Percentiles rank a stretch among this genome's conserved stretches.
phyloP scores from a whole-genome alignment of 92 coral and sea anemone genomes.

The Anthopleura xanthogrammica region DNA sequence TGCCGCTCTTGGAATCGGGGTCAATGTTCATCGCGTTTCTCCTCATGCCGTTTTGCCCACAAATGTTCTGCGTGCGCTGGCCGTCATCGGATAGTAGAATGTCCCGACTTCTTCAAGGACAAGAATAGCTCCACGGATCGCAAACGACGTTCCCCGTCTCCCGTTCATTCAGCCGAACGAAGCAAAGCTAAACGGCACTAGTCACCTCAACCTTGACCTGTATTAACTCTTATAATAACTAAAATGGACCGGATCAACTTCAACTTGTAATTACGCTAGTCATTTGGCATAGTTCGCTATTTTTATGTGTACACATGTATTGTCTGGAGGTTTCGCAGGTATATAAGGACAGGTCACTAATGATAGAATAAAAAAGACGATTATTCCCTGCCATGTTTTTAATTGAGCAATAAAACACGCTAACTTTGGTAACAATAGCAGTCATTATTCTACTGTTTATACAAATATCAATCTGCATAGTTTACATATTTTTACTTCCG shows the following conservation, averaged over 20 bases:
- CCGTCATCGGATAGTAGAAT: slow-evolving; percentile 19
- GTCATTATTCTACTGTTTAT: no score
- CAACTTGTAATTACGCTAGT: background rate
- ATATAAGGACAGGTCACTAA: background rate
- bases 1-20: slow-evolving; percentile 19
- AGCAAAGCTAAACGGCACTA: background rate
- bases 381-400: no score
- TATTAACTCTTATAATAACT: background rate
- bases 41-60: slow-evolving; percentile 34
- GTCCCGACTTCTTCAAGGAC: background rate
- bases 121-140: background rate
- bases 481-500: no score
- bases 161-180: background rate
- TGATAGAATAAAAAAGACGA: no score
- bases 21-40: slow-evolving; percentile 24
- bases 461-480: no score
- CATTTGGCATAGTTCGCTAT: background rate
- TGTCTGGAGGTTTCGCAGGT: background rate
- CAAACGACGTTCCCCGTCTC: background rate
- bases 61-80: slow-evolving; percentile 39
- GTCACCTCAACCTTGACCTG: background rate
- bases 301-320: background rate
- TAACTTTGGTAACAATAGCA: no score
- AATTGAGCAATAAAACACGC: no score
- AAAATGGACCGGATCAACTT: background rate